These are phyloP conservation scores for Nematopogon swammerdamellus DNA, from an alignment of 2,888 invertebrate species.

Conservation along the genomic window DNA sequence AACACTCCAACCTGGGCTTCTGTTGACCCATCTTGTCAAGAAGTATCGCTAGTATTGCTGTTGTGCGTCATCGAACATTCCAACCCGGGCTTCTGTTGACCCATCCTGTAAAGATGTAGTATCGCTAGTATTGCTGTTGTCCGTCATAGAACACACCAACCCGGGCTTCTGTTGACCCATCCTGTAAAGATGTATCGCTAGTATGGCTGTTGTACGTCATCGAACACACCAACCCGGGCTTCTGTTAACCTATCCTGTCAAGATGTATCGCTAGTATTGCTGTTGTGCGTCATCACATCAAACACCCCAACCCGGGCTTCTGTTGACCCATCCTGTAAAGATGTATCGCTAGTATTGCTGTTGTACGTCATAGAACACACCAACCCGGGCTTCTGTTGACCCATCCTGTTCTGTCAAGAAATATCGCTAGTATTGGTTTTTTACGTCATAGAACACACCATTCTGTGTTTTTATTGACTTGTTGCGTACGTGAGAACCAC, in stretches of 20 bases:
- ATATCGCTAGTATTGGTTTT: too few relatives aligned
- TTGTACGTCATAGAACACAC: conserved; percentile 35
- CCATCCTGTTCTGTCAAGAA: too few relatives aligned
- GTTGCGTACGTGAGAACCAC: too few relatives aligned
- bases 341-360: too few relatives aligned
- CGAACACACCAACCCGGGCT: conserved; percentile 36
- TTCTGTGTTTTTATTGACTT: conserved; percentile 47
- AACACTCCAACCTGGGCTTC: conserved; percentile 37
- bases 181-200: too few relatives aligned
- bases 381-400: conserved; percentile 48
- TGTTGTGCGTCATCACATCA: conserved; percentile 49
- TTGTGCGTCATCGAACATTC: conserved; percentile 35
- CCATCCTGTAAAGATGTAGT: too few relatives aligned
- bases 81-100: conserved; percentile 48
- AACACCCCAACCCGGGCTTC: conserved; percentile 37
- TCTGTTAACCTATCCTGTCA: conserved; percentile 63
- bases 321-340: too few relatives aligned
- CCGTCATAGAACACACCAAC: conserved; percentile 35
- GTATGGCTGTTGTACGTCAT: too few relatives aligned
- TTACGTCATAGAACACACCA: conserved; percentile 35
- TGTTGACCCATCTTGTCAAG: too few relatives aligned
- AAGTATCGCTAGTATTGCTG: too few relatives aligned
- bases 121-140: too few relatives aligned
- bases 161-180: conserved; percentile 51
- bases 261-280: too few relatives aligned